Evolutionary conservation across 2,888 invertebrate species (phyloP), one percentile per base, ranked within the genome.

Genomic region (Dicyrtomina minuta): DNA sequence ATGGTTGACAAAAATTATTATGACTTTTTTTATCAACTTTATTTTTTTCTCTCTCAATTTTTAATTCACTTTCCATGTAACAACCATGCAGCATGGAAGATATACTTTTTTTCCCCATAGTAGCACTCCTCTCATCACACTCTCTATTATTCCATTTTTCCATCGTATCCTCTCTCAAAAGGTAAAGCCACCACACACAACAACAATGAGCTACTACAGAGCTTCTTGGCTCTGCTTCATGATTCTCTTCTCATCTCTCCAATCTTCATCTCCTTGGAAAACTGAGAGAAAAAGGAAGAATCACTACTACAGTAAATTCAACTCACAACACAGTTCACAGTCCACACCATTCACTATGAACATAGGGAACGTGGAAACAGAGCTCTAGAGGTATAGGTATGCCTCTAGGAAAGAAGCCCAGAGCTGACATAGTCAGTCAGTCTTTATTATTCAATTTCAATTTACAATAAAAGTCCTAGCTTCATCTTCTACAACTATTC

Each of bases 1-100:
- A n/a, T 33, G 12, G 58, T 33, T 58, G 58, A 33, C 58, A 55
- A 55, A 55, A 55, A 55, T 55, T 55, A 55, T 55, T 55, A 55
- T 55, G 27, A 55, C 26, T 55, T 55, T 26, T 55, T 26, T 26
- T 22, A 12, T 22, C 22, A 13, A 20, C 24, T 22, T 15, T 55
- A 55, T 55, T n/a, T 26, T 12, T 58, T 26, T 39, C 27, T 26
- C 58, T 56, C 27, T 56, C 56, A 27, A 27, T 24, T 13, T 15
- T 27, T 58, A 58, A 58, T 58, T 58, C 58, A 58, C 58, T 58
- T 58, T 58, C 58, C 58, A 17, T 58, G 58, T 58, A 58, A 2
- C 55, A 55, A 13, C 27, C 55, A 55, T 24, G 26, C 27, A 24
- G 6, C 33, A 8, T 33, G 33, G 3, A 33, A 33, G 24, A n/a